Conservation (phyloP, 2,888 invertebrate genomes). For the Cerastoderma edule region DNA sequence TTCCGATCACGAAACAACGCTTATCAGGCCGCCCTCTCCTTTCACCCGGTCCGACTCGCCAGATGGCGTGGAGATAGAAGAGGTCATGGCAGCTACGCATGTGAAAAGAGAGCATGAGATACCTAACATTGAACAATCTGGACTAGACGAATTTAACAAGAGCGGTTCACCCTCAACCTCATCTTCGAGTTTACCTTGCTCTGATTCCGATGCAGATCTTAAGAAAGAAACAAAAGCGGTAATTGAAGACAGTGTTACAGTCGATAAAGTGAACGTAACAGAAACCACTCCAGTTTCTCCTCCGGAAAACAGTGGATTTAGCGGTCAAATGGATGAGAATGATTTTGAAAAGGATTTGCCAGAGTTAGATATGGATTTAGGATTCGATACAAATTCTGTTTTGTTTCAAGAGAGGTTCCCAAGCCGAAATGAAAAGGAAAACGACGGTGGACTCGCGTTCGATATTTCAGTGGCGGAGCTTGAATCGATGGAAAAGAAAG, state of each 20-base stretch:
- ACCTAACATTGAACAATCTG: not conserved
- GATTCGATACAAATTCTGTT: constrained; percentile 61
- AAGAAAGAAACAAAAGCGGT: not conserved
- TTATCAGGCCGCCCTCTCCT: constrained; percentile 20
- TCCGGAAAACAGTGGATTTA: not conserved
- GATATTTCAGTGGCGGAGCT: constrained; percentile 70
- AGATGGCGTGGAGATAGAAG: constrained; percentile 61
- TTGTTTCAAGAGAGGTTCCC: constrained; percentile 63
- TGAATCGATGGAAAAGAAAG: constrained; percentile 62
- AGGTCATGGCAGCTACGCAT: constrained; percentile 63
- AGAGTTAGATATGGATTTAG: constrained; percentile 58
- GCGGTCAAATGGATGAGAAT: constrained; percentile 10
- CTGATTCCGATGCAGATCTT: not conserved
- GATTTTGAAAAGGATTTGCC: constrained; percentile 52
- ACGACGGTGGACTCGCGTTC: constrained; percentile 63
- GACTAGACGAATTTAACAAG: constrained; percentile 2
- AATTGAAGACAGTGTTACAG: not conserved
- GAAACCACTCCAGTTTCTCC: constrained; percentile 3
- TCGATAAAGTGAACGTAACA: not conserved
- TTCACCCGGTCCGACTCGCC: constrained; percentile 47
- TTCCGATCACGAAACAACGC: constrained; percentile 57
- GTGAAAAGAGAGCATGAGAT: constrained; percentile 43
- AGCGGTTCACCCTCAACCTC: not conserved
- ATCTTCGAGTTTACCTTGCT: constrained; percentile 15
- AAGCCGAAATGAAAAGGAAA: constrained; percentile 65